Percentiles rank a stretch among this genome's conserved stretches.
phyloP scores from a whole-genome alignment of 2,888 invertebrate species.

The Philopedon plagiatum region DNA sequence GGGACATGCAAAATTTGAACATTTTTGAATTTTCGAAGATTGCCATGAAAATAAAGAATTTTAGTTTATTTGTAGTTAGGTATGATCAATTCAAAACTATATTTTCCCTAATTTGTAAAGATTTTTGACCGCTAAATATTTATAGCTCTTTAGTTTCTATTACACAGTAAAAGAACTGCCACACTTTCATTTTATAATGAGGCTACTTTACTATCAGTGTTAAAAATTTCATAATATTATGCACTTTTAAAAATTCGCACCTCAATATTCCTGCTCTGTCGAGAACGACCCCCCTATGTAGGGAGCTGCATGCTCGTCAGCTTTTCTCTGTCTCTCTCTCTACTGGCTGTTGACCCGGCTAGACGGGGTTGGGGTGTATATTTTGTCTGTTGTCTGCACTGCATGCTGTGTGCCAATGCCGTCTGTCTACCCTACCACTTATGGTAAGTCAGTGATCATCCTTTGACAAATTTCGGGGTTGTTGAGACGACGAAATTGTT shows the following conservation, averaged over 20 bases:
- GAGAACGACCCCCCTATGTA: not conserved
- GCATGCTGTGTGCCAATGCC: constrained; percentile 24
- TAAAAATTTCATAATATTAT: not conserved
- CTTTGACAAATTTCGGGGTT: constrained; percentile 19
- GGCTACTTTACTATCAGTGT: no score
- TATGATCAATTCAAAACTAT: no score
- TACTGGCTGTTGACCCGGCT: constrained; percentile 57
- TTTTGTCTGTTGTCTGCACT: constrained; percentile 38
- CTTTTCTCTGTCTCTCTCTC: constrained; percentile 5
- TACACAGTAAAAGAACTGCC: no score
- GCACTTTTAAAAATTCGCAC: not conserved
- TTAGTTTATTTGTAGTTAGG: no score
- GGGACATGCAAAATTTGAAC: no score
- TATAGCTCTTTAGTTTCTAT: no score
- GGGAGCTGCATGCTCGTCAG: not conserved
- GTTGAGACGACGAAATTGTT: constrained; percentile 9
- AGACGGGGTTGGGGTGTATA: constrained; percentile 57
- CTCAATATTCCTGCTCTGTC: not conserved
- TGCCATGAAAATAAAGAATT: no score
- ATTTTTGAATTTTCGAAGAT: no score
- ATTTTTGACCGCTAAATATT: no score
- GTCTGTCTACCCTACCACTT: constrained; percentile 41
- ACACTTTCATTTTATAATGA: no score
- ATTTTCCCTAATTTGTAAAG: no score
- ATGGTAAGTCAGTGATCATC: constrained; percentile 20